Conservation (phyloP, 1,140 invertebrate species). For the Leptinotarsa lineolata region DNA sequence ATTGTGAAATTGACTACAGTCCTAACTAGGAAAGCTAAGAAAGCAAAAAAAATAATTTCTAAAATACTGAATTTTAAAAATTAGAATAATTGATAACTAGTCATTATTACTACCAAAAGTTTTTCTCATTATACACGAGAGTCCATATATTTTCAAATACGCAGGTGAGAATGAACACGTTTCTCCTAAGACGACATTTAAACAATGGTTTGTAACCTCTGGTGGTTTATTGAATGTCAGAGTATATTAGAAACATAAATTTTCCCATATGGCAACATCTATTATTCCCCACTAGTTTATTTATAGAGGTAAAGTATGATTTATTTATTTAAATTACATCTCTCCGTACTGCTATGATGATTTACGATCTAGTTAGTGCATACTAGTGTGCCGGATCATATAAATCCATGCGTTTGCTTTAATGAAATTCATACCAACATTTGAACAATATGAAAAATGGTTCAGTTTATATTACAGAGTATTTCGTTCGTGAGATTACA, state of each 20-base stretch:
- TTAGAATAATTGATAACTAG: no score
- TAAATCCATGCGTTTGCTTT: conserved; percentile 1
- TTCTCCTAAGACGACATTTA: neutral
- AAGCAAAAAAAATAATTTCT: no score
- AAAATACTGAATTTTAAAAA: no score
- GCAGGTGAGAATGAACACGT: neutral
- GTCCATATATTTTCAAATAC: no score
- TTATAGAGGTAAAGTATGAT: conserved; percentile 27
- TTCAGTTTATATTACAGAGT: neutral
- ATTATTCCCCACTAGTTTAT: conserved; percentile 25
- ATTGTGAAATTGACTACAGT: no score
- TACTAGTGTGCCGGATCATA: conserved; percentile 6
- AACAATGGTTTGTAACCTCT: neutral
- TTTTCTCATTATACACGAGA: no score
- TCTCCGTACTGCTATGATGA: conserved; percentile 23
- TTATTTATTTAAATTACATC: conserved; percentile 29
- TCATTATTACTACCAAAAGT: no score
- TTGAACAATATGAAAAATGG: neutral
- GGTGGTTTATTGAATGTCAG: conserved; percentile 26
- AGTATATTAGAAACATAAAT: conserved; percentile 25
- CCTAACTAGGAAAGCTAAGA: no score
- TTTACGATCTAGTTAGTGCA: conserved; percentile 25
- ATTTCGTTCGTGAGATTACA: neutral
- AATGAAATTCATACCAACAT: conserved; percentile 19
- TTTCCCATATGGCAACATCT: conserved; percentile 18